Evolutionary conservation across 2,113 vertebrate species (phyloP), one percentile per base, ranked within the genome.

Genomic region (Mormyrus lacerda): DNA sequence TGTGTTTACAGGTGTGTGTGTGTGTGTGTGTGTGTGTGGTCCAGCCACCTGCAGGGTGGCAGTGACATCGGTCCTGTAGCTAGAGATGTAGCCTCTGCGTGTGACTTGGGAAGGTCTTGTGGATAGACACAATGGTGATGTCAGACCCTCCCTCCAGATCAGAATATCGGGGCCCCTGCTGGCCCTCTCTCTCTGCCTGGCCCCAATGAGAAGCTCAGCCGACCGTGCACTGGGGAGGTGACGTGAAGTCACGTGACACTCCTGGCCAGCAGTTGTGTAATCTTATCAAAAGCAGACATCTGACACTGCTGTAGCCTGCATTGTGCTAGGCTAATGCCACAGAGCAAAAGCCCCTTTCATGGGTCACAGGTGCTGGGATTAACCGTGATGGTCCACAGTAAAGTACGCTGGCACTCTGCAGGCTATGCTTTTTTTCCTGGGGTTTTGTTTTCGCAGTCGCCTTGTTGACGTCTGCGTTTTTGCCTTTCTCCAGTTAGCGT

Each of bases 261-360:
- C 51, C 89, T 21, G 27, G 61, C 84, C 65, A 88, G 83, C 65
- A 92, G 89, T 90, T 92, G 82, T 92, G 91, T 48, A 91, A 91
- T 89, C 87, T 92, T 90, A 91, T 89, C 87, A 89, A 92, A 90
- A 89, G 90, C 92, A 45, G 91, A 92, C 89, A 92, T 92, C 90
- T 91, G 88, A 91, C 92, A 90, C 87, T 48, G 88, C 88, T n/a
- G 11, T 91, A 61, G 88, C 89, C 92, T 86, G 87, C 88, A 92
- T 93, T 94, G 92, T 93, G 89, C 84, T 79, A 90, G 48, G 83
- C 91, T 92, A 92, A 93, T 93, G 87, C 92, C 92, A 91, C 91
- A 65, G 93, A 92, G 93, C 91, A 35, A 87, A 51, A 93, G 90
- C 83, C 89, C 73, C 73, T 79, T 91, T 92, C 88, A 91, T 73